Base-by-base conservation (phyloP, 2,797 vertebrate species). In the Peromyscus aztecus region DNA sequence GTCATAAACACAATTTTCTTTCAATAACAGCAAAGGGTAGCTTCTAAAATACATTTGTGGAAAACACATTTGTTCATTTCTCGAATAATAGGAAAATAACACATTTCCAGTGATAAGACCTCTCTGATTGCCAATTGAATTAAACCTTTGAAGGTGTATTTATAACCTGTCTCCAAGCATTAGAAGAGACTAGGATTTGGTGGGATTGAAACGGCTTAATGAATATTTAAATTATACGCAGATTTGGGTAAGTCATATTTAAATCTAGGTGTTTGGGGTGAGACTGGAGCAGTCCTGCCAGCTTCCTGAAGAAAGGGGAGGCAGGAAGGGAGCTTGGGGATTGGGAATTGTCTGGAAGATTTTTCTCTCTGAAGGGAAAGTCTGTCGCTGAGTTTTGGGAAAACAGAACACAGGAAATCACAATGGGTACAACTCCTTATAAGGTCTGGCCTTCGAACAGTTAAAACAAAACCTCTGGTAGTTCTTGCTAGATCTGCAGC, bases 1-100 rank as follows among this genome's bases (percentile, higher is more conserved):
- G 99, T 99, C 99, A 99, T 99, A 99, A 99, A 99, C 99, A 99
- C 99, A 99, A 99, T 99, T 99, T 99, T 99, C 99, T 98, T 99
- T 99, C 99, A 99, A 99, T 99, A 99, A 99, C 98, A 98, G 98
- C 98, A 98, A 98, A 99, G 98, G 99, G 98, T 98, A 55, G 98
- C 98, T 98, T 98, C 98, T 98, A 99, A 99, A 99, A 99, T 98
- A 98, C 98, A 97, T 99, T 99, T 98, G 98, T 98, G 97, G 97
- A 98, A 98, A 98, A 98, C 97, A 98, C 99, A 98, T 99, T 98
- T 96, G 98, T 98, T 99, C 99, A 88, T 99, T 99, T 99, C 99
- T 99, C 98, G 98, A 99, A 99, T 99, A 98, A 98, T 99, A 97
- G 97, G 97, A 97, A 98, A 98, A 99, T 98, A 98, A 98, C 96